Evolutionary conservation across 2,888 invertebrate species (phyloP).

Genomic region (Scaptodrosophila latifasciaeformis): DNA sequence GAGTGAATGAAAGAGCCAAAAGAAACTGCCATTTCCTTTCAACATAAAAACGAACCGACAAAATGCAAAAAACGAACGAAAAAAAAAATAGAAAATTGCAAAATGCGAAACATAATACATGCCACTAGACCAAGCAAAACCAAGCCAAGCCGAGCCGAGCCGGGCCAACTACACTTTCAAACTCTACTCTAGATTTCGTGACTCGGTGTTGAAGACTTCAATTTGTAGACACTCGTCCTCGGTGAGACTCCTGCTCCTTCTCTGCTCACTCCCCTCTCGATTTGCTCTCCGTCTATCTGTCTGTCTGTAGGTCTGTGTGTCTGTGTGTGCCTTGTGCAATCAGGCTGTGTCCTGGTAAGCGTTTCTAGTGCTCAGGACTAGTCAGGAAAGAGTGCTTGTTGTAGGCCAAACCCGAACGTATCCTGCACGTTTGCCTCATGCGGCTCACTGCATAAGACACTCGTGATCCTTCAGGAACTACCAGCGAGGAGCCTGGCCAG

Average conservation of each 20-base stretch:
- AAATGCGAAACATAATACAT: slow-evolving; percentile 29
- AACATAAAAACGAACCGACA: slow-evolving; percentile 17
- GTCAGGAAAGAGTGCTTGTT: no score
- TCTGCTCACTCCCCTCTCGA: no score
- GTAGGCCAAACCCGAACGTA: slow-evolving; percentile 11
- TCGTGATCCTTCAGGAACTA: slow-evolving; percentile 44
- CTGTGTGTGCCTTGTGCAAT: slow-evolving; percentile 57
- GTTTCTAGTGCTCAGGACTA: background rate
- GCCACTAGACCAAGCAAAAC: slow-evolving; percentile 12
- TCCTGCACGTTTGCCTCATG: slow-evolving; percentile 4
- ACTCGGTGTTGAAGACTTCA: slow-evolving; percentile 63
- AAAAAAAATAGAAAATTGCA: slow-evolving; percentile 37
- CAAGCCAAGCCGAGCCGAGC: slow-evolving; percentile 17
- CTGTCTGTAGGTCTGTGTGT: slow-evolving; percentile 10
- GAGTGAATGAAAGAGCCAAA: background rate
- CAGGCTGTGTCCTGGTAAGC: slow-evolving; percentile 32
- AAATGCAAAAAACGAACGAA: slow-evolving; percentile 31
- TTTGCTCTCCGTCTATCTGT: slow-evolving; percentile 29
- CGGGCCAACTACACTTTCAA: slow-evolving; percentile 43
- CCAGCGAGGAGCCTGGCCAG: slow-evolving; percentile 10
- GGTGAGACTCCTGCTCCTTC: no score
- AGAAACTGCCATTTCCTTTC: slow-evolving; percentile 47
- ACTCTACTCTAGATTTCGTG: slow-evolving; percentile 66
- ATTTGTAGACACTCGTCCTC: slow-evolving; percentile 57
- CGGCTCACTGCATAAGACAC: slow-evolving; percentile 16